Percentiles rank a stretch among this genome's conserved stretches.
Conservation (phyloP, 2,797 vertebrate genomes). For the Catharus ustulatus region DNA sequence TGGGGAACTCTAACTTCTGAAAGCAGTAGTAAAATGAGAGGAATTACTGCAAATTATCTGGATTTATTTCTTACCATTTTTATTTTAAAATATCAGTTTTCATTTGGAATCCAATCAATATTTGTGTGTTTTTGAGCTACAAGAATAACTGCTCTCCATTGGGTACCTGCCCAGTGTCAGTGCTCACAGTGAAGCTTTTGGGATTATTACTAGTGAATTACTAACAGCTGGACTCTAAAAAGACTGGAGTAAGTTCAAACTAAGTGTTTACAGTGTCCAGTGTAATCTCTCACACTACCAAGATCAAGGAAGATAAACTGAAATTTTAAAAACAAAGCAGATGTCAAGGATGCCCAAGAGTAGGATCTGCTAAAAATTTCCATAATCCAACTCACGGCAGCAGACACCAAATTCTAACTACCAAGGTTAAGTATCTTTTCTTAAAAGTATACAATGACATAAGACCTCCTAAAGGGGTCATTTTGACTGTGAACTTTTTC, state of each 20-base stretch:
- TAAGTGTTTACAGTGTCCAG: not conserved
- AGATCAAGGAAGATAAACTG: not conserved
- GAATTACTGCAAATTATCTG: not conserved
- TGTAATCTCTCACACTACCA: not conserved
- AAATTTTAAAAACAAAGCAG: not conserved
- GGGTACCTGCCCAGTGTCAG: not conserved
- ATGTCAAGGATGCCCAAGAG: not conserved
- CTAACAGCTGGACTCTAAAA: not conserved
- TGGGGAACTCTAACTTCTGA: not conserved
- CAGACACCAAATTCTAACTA: not conserved
- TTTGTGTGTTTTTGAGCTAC: not conserved
- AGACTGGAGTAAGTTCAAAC: not conserved
- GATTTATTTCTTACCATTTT: not conserved
- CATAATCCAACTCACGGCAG: not conserved
- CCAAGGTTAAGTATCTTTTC: not conserved
- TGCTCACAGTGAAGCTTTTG: not conserved
- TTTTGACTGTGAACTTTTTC: not conserved
- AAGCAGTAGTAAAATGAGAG: not conserved
- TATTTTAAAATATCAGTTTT: not conserved
- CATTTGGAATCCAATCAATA: not conserved
- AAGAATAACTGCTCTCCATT: not conserved
- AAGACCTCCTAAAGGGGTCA: not conserved
- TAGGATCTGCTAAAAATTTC: not conserved
- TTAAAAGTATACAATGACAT: not conserved
- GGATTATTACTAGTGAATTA: not conserved